phyloP scores from a whole-genome alignment of 1,140 invertebrate species.

The Eufriesea mexicana region DNA sequence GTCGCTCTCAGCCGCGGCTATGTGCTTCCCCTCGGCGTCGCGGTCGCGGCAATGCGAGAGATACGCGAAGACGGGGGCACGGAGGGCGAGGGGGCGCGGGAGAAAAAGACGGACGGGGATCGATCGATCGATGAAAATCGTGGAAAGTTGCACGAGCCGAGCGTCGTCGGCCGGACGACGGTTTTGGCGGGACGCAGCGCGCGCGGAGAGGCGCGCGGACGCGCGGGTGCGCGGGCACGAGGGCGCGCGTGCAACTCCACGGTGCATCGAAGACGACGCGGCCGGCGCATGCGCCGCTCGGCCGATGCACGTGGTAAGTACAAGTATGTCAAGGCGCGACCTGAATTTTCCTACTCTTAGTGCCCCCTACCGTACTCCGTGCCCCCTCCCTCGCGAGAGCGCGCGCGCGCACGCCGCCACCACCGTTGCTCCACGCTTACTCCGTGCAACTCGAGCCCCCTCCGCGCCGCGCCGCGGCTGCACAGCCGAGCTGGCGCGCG shows the following conservation, averaged over 20 bases:
- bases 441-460: conserved; percentile 50
- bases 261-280: conserved; percentile 58
- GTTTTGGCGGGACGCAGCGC: conserved; percentile 40
- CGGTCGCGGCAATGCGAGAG: not conserved
- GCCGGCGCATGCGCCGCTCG: conserved; percentile 74
- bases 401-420: not conserved
- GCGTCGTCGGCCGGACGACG: not conserved
- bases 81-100: fast-evolving
- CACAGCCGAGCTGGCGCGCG: conserved; percentile 20
- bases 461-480: not conserved
- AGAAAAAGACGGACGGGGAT: not conserved
- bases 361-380: conserved; percentile 55
- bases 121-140: not conserved
- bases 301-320: conserved; percentile 81
- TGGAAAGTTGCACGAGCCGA: conserved; percentile 1
- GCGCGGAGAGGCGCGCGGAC: conserved; percentile 1
- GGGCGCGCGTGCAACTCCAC: conserved; percentile 13
- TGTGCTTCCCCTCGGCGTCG: not conserved
- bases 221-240: no score
- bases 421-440: conserved; percentile 49
- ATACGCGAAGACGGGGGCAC: no score
- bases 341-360: conserved; percentile 82
- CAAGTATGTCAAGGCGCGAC: conserved; percentile 83
- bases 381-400: not conserved
- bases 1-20: not conserved